Evolutionary conservation across 2,888 invertebrate genomes (phyloP).

Genomic region (Aleiodes testaceus): DNA sequence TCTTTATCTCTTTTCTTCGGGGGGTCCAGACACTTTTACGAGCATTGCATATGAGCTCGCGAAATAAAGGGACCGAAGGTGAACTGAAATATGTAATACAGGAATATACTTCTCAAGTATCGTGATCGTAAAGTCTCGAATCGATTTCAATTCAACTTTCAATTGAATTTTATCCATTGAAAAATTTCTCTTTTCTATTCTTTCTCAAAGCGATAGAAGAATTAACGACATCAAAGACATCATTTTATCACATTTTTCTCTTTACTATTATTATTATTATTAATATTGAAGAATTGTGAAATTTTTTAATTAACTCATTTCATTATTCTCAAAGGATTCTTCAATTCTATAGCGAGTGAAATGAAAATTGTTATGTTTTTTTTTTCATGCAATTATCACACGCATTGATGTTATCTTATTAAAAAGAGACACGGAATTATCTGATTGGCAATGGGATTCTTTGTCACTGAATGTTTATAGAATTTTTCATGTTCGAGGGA

Average conservation of each 20-base stretch:
- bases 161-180: slow-evolving; percentile 11
- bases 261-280: no score
- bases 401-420: slow-evolving; percentile 26
- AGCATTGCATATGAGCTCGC: slow-evolving; percentile 38
- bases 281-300: no score
- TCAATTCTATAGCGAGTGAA: slow-evolving; percentile 36
- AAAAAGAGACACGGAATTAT: slow-evolving; percentile 17
- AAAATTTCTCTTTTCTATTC: not conserved
- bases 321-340: not conserved
- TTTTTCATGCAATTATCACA: slow-evolving; percentile 9
- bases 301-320: no score
- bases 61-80: slow-evolving; percentile 30
- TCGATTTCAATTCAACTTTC: not conserved
- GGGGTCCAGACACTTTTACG: slow-evolving; percentile 49
- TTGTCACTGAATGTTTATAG: slow-evolving; percentile 32
- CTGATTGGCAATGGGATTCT: slow-evolving; percentile 34
- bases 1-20: not conserved
- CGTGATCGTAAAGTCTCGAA: slow-evolving; percentile 6
- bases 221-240: not conserved
- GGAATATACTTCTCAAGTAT: not conserved
- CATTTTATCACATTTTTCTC: no score
- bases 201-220: not conserved
- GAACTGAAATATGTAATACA: slow-evolving; percentile 11
- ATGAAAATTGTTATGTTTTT: slow-evolving; percentile 18
- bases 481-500: slow-evolving; percentile 17